Evolutionary conservation across 2,888 invertebrate species (phyloP), one percentile per base, ranked within the genome.

Genomic region (Diaphora mendica): DNA sequence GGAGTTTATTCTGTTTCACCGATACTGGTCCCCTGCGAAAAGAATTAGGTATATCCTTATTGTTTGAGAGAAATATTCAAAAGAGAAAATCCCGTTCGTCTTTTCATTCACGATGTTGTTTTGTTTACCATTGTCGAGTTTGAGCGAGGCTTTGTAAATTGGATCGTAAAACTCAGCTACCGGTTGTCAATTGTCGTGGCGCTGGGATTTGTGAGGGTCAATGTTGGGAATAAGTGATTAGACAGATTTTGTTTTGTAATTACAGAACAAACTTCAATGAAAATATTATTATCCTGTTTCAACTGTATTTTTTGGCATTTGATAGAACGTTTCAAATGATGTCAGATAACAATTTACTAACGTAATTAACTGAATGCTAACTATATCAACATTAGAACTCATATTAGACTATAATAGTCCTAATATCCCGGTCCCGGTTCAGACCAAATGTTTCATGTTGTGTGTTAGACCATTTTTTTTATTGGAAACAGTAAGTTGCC

Each of bases 1-100:
- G 26, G 62, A 62, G 26, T 62, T 62, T 62, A 7, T 62, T 62
- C 30, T 17, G 7, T 17, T 5, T 15, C 62, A 17, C 55, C 30
- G 62, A 30, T 62, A 62, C 26, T 62, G 15, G 30, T 30, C 62
- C 62, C 62, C 17, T 30, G 62, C 30, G 62, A 62, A 62, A 26
- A 30, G 30, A 62, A 62, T 62, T 62, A n/a, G n/a, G n/a, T n/a
- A 62, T 62, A 7, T 62, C 26, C 7, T 17, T 62, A 30, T 62
- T 62, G 62, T 62, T 62, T 62, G 30, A 30, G 62, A 62, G 59
- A 59, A 30, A 62, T 30, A 62, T 62, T 62, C 30, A 30, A 62
- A 59, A 30, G 30, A 7, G 17, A 15, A 62, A 26, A 62, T 30
- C 4, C 30, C 7, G 26, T 62, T 62, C 62, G 62, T 62, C 62